Evolutionary conservation across 2,797 vertebrate genomes (phyloP), one percentile per base, ranked within the genome.

Genomic region (Cyprinodon diabolis): DNA sequence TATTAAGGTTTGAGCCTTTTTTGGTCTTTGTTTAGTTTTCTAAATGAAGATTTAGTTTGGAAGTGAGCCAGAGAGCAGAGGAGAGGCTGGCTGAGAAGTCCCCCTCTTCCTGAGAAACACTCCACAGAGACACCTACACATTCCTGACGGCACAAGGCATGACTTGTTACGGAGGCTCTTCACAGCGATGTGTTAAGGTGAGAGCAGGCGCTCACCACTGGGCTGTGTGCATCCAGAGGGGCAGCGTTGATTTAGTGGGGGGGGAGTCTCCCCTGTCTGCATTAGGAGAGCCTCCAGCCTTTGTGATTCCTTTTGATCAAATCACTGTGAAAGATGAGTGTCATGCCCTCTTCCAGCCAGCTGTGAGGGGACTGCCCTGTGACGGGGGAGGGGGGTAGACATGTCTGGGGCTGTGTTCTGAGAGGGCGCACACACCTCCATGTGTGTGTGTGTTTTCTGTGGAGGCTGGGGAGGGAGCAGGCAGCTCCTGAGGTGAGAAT

Each of bases 281-380:
- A 95, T 96, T 95, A 92, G 94, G 91, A 95, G 93, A 91, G 95
- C 95, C 95, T 94, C 90, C 81, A 95, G 96, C 95, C 94, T 95
- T 94, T 93, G 94, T 93, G 94, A 95, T 96, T 94, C 94, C 94
- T 96, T 97, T 97, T 97, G 96, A 97, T 97, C 96, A 96, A 94
- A 96, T 95, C 95, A 96, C 93, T 96, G 96, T 96, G 96, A 97
- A 96, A 95, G 97, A 97, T 97, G 95, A 96, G 97, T 96, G 96
- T 96, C 95, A 93, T 95, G 96, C 93, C 95, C 95, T 94, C 94
- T 92, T 91, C 92, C 79, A 95, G 95, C 95, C 95, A 96, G 95
- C 96, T 96, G 95, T 96, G 95, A 94, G 95, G 96, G 95, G 95
- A 96, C 95, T 95, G 96, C 95, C 94, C 95, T 94, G 95, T 94